Conservation (phyloP, 2,888 invertebrate species). For the Pheosia gnoma region DNA sequence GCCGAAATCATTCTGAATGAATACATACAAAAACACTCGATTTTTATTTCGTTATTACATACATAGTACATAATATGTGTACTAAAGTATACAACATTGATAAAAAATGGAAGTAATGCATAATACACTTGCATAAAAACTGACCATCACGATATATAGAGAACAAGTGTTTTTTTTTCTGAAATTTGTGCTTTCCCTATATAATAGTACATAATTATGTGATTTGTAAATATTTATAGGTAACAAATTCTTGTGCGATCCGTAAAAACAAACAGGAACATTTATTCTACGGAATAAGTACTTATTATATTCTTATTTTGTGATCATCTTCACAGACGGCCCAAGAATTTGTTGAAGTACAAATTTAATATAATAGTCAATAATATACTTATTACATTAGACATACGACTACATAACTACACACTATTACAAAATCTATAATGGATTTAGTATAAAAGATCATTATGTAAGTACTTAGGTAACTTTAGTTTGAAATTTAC, state of each 20-base stretch:
- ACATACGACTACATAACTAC: constrained; percentile 57
- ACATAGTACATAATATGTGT: constrained; percentile 53
- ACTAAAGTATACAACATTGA: constrained; percentile 69
- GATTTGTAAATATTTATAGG: neutral
- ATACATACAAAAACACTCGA: constrained; percentile 62
- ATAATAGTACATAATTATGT: constrained; percentile 31
- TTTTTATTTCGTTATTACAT: constrained; percentile 52
- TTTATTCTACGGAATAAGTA: no score
- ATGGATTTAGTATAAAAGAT: constrained; percentile 67
- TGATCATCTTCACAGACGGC: neutral
- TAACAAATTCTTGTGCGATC: neutral
- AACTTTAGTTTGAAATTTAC: constrained; percentile 37
- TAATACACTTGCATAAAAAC: constrained; percentile 49
- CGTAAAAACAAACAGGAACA: neutral
- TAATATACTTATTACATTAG: constrained; percentile 41
- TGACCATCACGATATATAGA: constrained; percentile 62
- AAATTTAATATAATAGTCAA: constrained; percentile 25
- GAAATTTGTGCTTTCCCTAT: constrained; percentile 73
- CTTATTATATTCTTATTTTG: neutral
- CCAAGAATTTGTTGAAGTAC: neutral
- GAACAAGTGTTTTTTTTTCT: constrained; percentile 57
- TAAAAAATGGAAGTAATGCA: constrained; percentile 56
- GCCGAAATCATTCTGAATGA: constrained; percentile 61
- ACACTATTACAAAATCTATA: constrained; percentile 67
- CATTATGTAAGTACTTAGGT: constrained; percentile 51